These are phyloP conservation scores for Diachasma alloeum DNA, from an alignment of 1,140 invertebrate species.

Conservation along the genomic window DNA sequence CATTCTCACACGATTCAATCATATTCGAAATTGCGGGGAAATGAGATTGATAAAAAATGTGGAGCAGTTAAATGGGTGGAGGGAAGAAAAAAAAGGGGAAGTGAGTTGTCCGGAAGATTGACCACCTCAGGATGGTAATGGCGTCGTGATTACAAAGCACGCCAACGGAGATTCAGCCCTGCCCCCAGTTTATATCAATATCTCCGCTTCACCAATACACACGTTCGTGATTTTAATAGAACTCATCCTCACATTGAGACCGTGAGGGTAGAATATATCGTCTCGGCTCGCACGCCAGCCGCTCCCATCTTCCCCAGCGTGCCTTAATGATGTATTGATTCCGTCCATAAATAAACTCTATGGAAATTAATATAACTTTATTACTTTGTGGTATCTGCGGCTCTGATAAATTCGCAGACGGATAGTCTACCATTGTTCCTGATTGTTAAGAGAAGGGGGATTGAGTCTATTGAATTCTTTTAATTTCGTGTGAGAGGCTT, in stretches of 20 bases:
- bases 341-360: background rate
- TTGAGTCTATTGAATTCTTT: background rate
- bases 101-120: slow-evolving; percentile 46
- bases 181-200: slow-evolving; percentile 67
- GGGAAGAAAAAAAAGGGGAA: slow-evolving; percentile 4
- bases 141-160: slow-evolving; percentile 63
- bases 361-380: background rate
- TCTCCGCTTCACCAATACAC: slow-evolving; percentile 49
- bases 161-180: slow-evolving; percentile 46
- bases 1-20: background rate
- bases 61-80: background rate
- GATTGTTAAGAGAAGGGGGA: background rate
- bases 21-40: background rate
- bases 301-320: background rate
- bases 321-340: background rate
- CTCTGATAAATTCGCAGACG: background rate
- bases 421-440: background rate
- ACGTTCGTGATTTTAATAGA: slow-evolving; percentile 29
- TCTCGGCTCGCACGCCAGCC: background rate
- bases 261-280: background rate
- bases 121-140: slow-evolving; percentile 63
- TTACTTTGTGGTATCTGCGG: background rate
- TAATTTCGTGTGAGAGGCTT: background rate
- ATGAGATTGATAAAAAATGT: background rate
- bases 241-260: slow-evolving; percentile 8